Percentiles rank a stretch among this genome's conserved stretches.
These are phyloP conservation scores for Paratrypauchen microcephalus DNA, from an alignment of 2,797 vertebrate species.

Conservation along the genomic window DNA sequence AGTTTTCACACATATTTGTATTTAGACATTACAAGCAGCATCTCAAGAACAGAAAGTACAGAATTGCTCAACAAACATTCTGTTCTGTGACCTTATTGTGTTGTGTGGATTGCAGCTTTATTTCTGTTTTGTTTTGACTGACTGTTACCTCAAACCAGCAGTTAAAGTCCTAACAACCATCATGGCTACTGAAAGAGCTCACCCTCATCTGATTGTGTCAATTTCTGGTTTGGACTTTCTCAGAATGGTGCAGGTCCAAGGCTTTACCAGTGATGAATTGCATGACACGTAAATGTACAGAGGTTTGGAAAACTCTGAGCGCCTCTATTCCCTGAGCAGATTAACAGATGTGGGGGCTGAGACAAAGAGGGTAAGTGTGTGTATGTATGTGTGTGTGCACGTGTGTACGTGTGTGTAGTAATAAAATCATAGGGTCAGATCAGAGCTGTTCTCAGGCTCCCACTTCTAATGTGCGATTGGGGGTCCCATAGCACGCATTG, in stretches of 20 bases:
- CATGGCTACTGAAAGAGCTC: conserved; percentile 59
- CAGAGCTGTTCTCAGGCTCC: conserved; percentile 74
- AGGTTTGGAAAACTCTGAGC: conserved; percentile 76
- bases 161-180: conserved; percentile 43
- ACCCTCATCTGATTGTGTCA: conserved; percentile 59
- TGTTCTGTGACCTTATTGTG: conserved; percentile 4
- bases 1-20: not conserved
- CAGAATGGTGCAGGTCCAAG: conserved; percentile 61
- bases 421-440: conserved; percentile 80
- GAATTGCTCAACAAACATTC: not conserved
- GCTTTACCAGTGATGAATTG: conserved; percentile 71
- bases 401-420: conserved; percentile 35
- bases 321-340: conserved; percentile 77
- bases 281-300: conserved; percentile 76
- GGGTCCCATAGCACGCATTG: conserved; percentile 29
- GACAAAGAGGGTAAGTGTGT: conserved; percentile 37
- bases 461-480: conserved; percentile 73
- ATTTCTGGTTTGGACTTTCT: conserved; percentile 51
- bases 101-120: conserved; percentile 28
- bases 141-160: conserved; percentile 42
- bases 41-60: not conserved
- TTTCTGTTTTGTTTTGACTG: conserved; percentile 26
- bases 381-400: conserved; percentile 17
- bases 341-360: conserved; percentile 74
- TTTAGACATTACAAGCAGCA: not conserved